Base-by-base conservation (phyloP, 2,888 invertebrate species). In the Stenchaetothrips biformis region DNA sequence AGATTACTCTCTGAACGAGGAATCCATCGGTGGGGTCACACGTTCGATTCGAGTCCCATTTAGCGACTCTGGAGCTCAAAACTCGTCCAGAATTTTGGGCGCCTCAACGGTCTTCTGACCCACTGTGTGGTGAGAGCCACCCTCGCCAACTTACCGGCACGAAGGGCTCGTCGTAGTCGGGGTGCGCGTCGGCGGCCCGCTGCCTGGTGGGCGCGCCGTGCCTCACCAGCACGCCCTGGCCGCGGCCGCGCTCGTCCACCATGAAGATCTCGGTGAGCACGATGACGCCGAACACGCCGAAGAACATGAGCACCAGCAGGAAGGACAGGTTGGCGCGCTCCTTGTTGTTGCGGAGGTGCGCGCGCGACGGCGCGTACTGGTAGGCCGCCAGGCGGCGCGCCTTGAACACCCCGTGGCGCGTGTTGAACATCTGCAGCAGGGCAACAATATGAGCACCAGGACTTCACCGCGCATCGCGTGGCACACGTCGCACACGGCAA, bases 251-350 rank as follows among this genome's bases (percentile, higher is more conserved):
- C 83, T 91, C 91, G 86, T 92, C 87, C 79, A 87, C 86, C 83
- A 88, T 86, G 83, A 94, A 90, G 84, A 95, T 92, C 88, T 96
- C 95, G 82, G 95, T 95, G 83, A 96, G 90, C 82, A 96, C 92
- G 85, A 96, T 96, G 84, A 95, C 90, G 78, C 94, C 94, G 86
- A 96, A 96, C 81, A 96, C 93, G 77, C 93, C 94, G 87, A 96
- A 95, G 88, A 96, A 96, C 89, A 95, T 94, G 84, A 96, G 91
- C 83, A 96, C 95, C 86, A 96, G 93, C 88, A 95, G 92, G 88
- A 96, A 95, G 85, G 95, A 95, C 91, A 95, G 92, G 87, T 94
- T 93, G 84, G 95, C 94, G 84, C 95, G 91, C 87, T 95, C 94
- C 77, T 80, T 77, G 67, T 53, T 78, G 80, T 53, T 79, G 82